Percentiles rank a stretch among this genome's conserved stretches.
Evolutionary conservation across 2,797 vertebrate species (phyloP).

Genomic region (Xenops minutus): DNA sequence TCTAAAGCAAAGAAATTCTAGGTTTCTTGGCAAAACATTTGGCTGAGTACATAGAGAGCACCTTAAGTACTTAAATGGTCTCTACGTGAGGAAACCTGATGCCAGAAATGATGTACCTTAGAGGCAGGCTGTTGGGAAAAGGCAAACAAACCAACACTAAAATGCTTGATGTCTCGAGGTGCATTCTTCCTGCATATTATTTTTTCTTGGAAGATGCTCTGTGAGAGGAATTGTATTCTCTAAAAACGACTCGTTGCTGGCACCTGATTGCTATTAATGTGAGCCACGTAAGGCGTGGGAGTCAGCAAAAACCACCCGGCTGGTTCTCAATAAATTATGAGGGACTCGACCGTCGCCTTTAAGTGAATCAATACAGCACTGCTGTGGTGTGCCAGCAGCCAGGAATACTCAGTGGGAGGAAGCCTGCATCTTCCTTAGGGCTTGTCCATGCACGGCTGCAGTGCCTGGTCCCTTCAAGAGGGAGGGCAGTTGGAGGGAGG

Average conservation of each 20-base stretch:
- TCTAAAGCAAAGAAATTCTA: constrained; percentile 72
- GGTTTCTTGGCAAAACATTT: constrained; percentile 70
- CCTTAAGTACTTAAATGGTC: constrained; percentile 59
- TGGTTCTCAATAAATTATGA: constrained; percentile 44
- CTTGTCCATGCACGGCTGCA: rapidly evolving
- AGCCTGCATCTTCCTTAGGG: neutral
- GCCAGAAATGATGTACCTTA: constrained; percentile 65
- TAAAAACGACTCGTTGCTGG: neutral
- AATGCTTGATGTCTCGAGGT: constrained; percentile 23
- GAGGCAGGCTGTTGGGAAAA: constrained; percentile 53
- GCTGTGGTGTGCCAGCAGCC: neutral
- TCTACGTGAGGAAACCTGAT: constrained; percentile 60
- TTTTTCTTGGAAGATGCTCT: constrained; percentile 48
- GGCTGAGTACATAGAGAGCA: constrained; percentile 61
- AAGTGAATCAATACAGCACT: neutral
- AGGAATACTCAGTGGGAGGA: neutral
- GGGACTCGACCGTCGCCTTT: neutral
- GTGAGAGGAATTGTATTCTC: neutral
- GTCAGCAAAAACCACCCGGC: neutral
- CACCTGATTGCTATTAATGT: neutral
- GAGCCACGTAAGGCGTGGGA: neutral
- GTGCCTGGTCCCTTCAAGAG: neutral
- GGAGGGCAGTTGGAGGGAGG: neutral
- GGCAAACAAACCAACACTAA: constrained; percentile 23
- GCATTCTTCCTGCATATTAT: constrained; percentile 31